phyloP scores from a whole-genome alignment of 2,888 invertebrate genomes.

The Carabus problematicus region DNA sequence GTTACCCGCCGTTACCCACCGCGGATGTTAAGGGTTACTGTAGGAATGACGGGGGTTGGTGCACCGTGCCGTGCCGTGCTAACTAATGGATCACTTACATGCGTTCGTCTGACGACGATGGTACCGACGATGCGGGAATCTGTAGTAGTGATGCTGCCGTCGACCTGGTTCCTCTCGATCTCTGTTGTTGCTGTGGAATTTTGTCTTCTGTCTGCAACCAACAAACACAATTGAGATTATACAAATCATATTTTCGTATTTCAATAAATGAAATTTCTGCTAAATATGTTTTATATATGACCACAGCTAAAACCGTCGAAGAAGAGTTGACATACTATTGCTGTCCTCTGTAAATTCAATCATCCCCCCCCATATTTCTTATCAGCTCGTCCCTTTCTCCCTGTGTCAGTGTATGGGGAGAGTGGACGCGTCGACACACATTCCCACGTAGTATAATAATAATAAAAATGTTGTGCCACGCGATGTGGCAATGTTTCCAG shows the following conservation, averaged over 20 bases:
- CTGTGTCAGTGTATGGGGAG: not conserved
- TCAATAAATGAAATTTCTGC: no score
- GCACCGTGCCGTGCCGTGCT: not conserved
- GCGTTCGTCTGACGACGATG: conserved; percentile 3
- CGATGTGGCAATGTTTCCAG: conserved; percentile 38
- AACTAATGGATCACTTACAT: conserved; percentile 4
- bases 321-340: not conserved
- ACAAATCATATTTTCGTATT: no score
- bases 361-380: not conserved
- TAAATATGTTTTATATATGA: no score
- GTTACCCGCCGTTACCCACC: not conserved
- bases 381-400: not conserved
- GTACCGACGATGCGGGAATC: not conserved
- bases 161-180: conserved; percentile 8
- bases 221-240: no score
- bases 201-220: conserved; percentile 10
- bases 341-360: no score
- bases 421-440: not conserved
- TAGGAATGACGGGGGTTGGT: not conserved
- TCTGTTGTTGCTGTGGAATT: conserved; percentile 2
- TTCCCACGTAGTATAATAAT: no score
- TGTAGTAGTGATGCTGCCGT: not conserved
- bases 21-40: conserved; percentile 1
- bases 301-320: not conserved
- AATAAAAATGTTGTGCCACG: conserved; percentile 31